Conservation (phyloP, 2,113 vertebrate species). For the Pollachius pollachius region DNA sequence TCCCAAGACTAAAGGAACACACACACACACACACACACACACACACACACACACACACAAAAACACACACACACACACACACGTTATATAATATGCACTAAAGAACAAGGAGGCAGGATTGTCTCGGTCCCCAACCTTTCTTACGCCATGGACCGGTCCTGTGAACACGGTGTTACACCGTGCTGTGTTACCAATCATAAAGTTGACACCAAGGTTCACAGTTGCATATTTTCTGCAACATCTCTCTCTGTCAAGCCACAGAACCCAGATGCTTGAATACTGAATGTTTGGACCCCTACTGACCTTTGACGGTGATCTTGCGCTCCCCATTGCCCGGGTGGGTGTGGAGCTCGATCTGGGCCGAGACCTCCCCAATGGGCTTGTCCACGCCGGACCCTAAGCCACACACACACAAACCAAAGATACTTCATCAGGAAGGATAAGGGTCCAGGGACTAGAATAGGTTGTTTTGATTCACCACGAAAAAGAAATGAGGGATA, state of each 20-base stretch:
- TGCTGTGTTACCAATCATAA: too few species aligned
- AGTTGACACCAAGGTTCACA: too few species aligned
- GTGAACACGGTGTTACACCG: too few species aligned
- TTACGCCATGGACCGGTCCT: too few species aligned
- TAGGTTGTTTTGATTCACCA: not conserved
- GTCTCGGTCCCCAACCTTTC: too few species aligned
- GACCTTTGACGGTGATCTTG: conserved; percentile 95
- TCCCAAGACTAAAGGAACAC: conserved; percentile 79
- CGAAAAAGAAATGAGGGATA: not conserved
- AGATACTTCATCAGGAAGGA: conserved; percentile 3
- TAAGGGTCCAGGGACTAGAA: not conserved
- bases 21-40: not conserved
- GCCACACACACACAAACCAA: conserved; percentile 21
- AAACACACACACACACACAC: not conserved
- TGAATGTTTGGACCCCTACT: conserved; percentile 3
- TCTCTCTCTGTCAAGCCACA: too few species aligned
- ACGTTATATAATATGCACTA: not conserved
- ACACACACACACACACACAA: not conserved
- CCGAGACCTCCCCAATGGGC: conserved; percentile 90
- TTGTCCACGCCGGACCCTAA: conserved; percentile 89
- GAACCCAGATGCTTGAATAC: not conserved
- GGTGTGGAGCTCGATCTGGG: conserved; percentile 93
- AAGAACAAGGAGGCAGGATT: too few species aligned
- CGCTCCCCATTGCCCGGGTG: conserved; percentile 91
- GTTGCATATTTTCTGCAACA: too few species aligned